These are phyloP conservation scores for Scaptomyza caliginosa DNA, from an alignment of 2,888 invertebrate genomes.

Conservation along the genomic window DNA sequence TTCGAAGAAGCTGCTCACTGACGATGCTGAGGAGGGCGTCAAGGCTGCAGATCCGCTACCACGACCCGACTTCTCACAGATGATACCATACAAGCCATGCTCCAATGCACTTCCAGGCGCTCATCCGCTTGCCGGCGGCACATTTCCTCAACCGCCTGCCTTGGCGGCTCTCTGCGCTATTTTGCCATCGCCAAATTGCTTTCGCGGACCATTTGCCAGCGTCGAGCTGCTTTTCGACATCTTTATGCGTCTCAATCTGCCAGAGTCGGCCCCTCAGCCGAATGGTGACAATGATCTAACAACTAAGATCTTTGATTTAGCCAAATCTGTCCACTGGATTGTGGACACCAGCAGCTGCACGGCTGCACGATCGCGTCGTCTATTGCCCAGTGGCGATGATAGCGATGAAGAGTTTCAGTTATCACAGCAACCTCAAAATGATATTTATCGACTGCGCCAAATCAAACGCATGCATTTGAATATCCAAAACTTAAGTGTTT, in stretches of 20 bases:
- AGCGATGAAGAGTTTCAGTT: slow-evolving; percentile 92
- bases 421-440: slow-evolving; percentile 93
- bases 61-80: slow-evolving; percentile 96
- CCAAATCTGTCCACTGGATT: slow-evolving; percentile 95
- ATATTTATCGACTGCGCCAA: slow-evolving; percentile 96
- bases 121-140: slow-evolving; percentile 92
- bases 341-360: slow-evolving; percentile 91
- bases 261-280: slow-evolving; percentile 92
- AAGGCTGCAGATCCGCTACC: slow-evolving; percentile 74
- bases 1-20: slow-evolving; percentile 60
- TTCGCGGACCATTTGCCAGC: slow-evolving; percentile 97
- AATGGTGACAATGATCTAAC: slow-evolving; percentile 92
- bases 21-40: slow-evolving; percentile 52
- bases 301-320: slow-evolving; percentile 93
- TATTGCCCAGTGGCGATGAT: slow-evolving; percentile 88
- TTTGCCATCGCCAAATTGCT: slow-evolving; percentile 96
- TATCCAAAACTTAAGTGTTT: too few species aligned
- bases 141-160: slow-evolving; percentile 96
- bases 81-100: slow-evolving; percentile 99
- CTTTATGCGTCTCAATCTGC: slow-evolving; percentile 93
- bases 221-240: slow-evolving; percentile 95
- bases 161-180: slow-evolving; percentile 94
- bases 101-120: slow-evolving; percentile 91
- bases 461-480: slow-evolving; percentile 87
- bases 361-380: slow-evolving; percentile 85